phyloP scores from a whole-genome alignment of 2,888 invertebrate genomes.

The Drosophila anceps region DNA sequence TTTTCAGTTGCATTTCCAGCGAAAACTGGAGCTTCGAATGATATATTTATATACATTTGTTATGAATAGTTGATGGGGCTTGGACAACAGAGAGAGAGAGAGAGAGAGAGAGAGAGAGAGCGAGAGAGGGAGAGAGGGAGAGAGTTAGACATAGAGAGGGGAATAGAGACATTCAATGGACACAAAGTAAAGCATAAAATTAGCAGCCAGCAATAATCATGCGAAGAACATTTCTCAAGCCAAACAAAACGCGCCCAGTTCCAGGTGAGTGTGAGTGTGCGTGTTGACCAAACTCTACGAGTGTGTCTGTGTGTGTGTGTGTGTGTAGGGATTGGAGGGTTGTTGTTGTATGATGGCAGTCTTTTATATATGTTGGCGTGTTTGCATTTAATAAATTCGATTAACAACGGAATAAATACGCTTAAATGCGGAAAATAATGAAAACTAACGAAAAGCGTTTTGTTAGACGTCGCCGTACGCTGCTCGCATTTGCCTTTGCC shows the following conservation, averaged over 20 bases:
- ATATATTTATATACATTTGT: constrained; percentile 2
- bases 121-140: background rate
- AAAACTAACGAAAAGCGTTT: constrained; percentile 82
- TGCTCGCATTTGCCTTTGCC: constrained; percentile 19
- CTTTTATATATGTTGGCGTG: constrained; percentile 74
- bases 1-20: constrained; percentile 6
- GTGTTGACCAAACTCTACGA: constrained; percentile 44
- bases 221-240: constrained; percentile 73
- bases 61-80: background rate
- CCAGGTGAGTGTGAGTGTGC: constrained; percentile 55
- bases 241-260: constrained; percentile 76
- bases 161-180: constrained; percentile 68
- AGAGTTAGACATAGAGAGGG: no score
- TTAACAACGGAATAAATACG: constrained; percentile 83
- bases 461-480: constrained; percentile 66
- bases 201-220: constrained; percentile 75
- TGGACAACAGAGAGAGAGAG: background rate
- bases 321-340: constrained; percentile 25
- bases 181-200: constrained; percentile 66
- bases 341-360: constrained; percentile 18
- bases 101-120: background rate
- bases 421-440: constrained; percentile 83
- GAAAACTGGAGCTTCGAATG: constrained; percentile 9
- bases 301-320: constrained; percentile 20
- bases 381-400: constrained; percentile 84